Evolutionary conservation across 1,140 invertebrate genomes (phyloP), one percentile per base, ranked within the genome.

Genomic region (Philopotamus ludificatus): DNA sequence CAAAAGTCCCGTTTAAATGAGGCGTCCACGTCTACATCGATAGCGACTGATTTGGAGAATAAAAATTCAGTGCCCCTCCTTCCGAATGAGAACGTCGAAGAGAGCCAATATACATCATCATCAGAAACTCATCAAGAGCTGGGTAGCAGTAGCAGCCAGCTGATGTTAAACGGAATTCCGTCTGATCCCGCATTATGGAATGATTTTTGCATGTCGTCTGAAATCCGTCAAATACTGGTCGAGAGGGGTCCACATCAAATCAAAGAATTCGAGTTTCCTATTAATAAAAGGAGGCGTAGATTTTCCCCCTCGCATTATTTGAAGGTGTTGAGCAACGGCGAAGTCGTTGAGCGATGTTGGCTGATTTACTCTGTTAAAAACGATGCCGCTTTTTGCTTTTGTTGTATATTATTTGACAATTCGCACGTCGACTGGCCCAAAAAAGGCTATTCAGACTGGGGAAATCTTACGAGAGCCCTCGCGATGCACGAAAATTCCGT

Each of bases 321-420:
- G 45, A 16, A 21, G 20, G 2, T 4, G 12, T 21, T 49, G 1
- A 20, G 18, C 18, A 49, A 49, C 18, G 45, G 45, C 2, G 45
- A 49, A 16, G 45, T 21, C 3, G 10, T 49, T 16, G 45, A 49
- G 20, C 45, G 45, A 21, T 21, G 18, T 15, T 49, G 45, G 45
- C 18, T 49, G 12, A 20, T 49, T 16, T 49, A 49, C 18, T 49
- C 45, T 21, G 8, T 21, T 9, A 9, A n/a, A 9, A 49, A 49
- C 3, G 23, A 49, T 49, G 45, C 45, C 1, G 15, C 23, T 2
- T 49, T 2, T 18, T 49, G 45, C 23, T 49, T 49, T 16, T 49
- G 45, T 18, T 49, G 45, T 49, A 49, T 21, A 16, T 49, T 49
- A 20, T 49, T 49, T 49, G 45, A 20, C 10, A 49, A 21, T 21